These are phyloP conservation scores for Salvelinus alpinus DNA, from an alignment of 2,113 vertebrate genomes.

Conservation along the genomic window DNA sequence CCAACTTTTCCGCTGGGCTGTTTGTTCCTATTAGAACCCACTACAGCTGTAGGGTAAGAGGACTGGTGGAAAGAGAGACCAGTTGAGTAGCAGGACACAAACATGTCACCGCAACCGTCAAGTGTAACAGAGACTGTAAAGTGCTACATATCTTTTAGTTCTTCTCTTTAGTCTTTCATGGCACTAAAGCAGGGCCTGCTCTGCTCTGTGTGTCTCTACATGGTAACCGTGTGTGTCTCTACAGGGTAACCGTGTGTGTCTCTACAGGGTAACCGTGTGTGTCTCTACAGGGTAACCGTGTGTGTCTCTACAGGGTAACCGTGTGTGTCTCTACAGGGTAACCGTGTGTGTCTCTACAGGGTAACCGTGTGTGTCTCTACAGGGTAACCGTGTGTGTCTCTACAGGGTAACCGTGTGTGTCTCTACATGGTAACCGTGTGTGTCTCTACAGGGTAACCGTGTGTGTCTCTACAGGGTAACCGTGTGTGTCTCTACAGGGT, in stretches of 20 bases:
- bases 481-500: not conserved
- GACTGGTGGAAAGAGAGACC: not conserved
- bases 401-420: not conserved
- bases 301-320: not conserved
- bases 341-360: not conserved
- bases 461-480: not conserved
- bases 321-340: not conserved
- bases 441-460: not conserved
- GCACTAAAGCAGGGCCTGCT: slow-evolving; percentile 1
- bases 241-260: not conserved
- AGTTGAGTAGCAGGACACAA: not conserved
- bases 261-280: not conserved
- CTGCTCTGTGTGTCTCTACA: not conserved
- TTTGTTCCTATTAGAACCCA: not conserved
- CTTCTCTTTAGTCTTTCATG: slow-evolving; percentile 9
- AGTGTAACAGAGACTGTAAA: not conserved
- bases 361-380: not conserved
- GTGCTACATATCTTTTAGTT: slow-evolving; percentile 1
- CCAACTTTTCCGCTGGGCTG: not conserved
- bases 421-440: not conserved
- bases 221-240: not conserved
- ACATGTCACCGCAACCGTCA: not conserved
- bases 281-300: not conserved
- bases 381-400: not conserved
- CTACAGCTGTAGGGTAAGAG: too few species aligned